Evolutionary conservation across 2,888 invertebrate genomes (phyloP).

Genomic region (Pammene fasciana): DNA sequence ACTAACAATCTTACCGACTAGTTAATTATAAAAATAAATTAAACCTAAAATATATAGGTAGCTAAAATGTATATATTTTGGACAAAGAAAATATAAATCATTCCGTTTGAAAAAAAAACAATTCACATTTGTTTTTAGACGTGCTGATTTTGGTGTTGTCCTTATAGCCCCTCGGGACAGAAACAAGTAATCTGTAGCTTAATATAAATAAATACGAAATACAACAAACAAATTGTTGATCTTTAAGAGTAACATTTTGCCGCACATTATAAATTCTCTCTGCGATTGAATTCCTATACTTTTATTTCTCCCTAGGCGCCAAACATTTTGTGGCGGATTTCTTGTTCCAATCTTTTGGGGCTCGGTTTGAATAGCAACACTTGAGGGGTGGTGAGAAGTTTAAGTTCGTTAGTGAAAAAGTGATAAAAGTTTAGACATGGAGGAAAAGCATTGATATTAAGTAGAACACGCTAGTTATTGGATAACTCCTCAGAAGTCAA

Average conservation of each 20-base stretch:
- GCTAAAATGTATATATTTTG: too few species aligned
- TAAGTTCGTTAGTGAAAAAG: slow-evolving; percentile 1
- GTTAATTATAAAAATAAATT: too few species aligned
- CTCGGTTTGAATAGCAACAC: slow-evolving; percentile 12
- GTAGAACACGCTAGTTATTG: background rate
- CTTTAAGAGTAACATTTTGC: slow-evolving; percentile 5
- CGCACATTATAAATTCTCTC: slow-evolving; percentile 30
- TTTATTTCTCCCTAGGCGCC: slow-evolving; percentile 59
- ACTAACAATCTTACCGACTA: too few species aligned
- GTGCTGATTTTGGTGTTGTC: too few species aligned
- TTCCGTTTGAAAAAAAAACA: too few species aligned
- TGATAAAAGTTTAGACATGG: background rate
- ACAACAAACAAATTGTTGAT: background rate
- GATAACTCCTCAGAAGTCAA: background rate
- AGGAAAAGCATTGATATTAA: background rate
- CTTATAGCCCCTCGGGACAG: too few species aligned
- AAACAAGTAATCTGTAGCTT: too few species aligned
- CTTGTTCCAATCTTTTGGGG: slow-evolving; percentile 44
- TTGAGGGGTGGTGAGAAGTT: background rate
- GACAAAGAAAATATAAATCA: too few species aligned
- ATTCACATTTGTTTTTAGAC: too few species aligned
- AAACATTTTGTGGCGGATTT: slow-evolving; percentile 65
- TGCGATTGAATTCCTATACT: slow-evolving; percentile 52
- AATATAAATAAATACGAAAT: too few species aligned
- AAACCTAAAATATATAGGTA: too few species aligned